Conservation (phyloP, 2,888 invertebrate species). For the Apomyelois bistriatella region DNA sequence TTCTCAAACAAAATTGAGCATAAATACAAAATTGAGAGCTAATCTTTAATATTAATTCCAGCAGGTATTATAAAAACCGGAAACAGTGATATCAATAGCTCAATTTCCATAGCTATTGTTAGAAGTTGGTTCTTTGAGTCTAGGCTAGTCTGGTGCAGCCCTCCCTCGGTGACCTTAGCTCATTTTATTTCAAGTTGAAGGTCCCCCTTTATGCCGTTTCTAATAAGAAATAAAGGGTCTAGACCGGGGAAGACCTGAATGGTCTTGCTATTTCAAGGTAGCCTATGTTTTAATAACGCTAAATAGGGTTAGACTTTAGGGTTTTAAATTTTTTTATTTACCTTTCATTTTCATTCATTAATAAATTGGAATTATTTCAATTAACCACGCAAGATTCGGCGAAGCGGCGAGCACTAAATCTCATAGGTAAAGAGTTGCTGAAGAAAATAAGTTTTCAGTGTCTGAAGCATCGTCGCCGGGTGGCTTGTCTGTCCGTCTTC, state of each 20-base stretch:
- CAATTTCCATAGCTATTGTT: conserved; percentile 4
- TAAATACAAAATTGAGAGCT: too few relatives aligned
- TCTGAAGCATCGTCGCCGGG: too few relatives aligned
- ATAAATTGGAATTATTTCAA: not conserved
- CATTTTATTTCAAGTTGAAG: conserved; percentile 74
- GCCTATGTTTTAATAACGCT: conserved; percentile 70
- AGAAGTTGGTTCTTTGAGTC: conserved; percentile 26
- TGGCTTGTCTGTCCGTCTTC: too few relatives aligned
- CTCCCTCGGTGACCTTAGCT: conserved; percentile 61
- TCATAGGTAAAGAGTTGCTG: too few relatives aligned
- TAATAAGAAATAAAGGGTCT: conserved; percentile 53
- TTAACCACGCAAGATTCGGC: too few relatives aligned
- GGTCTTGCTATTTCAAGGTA: conserved; percentile 59
- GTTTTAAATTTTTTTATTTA: not conserved
- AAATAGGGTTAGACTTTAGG: conserved; percentile 21
- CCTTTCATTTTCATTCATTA: not conserved
- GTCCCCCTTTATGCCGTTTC: conserved; percentile 53
- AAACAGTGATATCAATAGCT: conserved; percentile 1
- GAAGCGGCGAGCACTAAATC: too few relatives aligned
- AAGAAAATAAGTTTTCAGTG: too few relatives aligned
- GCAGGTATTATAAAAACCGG: not conserved
- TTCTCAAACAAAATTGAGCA: too few relatives aligned
- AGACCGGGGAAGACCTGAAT: conserved; percentile 56
- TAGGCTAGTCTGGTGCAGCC: conserved; percentile 67
- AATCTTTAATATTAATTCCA: not conserved